Evolutionary conservation across 2,113 vertebrate species (phyloP), one percentile per base, ranked within the genome.

Genomic region (Sitta europaea): DNA sequence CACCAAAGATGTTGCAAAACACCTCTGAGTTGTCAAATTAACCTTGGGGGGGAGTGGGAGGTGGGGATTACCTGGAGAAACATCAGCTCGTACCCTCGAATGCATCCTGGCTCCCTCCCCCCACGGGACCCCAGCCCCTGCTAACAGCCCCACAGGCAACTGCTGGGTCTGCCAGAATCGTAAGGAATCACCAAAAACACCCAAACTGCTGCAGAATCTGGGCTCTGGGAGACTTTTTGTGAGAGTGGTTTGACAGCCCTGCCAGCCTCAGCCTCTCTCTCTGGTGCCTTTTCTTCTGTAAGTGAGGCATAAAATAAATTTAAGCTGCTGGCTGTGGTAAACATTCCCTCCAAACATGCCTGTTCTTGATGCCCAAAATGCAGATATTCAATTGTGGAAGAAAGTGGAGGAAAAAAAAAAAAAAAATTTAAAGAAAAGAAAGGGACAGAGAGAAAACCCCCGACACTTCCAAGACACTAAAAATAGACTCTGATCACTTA

Each of bases 401-500:
- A 85, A 87, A 87, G 89, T 18, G 29, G 62, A 72, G 62, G 77
- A 48, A 62, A 21, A 0, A 22, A 31, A 36, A 47, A 25, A 27
- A 50, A 57, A 33, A 28, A n/a, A 57, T 47, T 16, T 17, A 42
- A 50, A 33, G 6, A 33, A 76, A 40, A 65, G 18, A 72, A 74
- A 62, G 45, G 14, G 36, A 90, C 42, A 93, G 85, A 90, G 50
- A 82, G 31, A 92, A 94, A 94, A 90, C 36, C 2, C 76, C 86
- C 86, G 67, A 58, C 53, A 31, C 86, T 92, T 92, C 88, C 88
- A 96, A 92, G 77, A 86, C 92, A 96, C 93, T 96, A 96, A 95
- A 96, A 96, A 97, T 96, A 97, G 94, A 93, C 80, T 96, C 92
- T 87, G 86, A 95, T 97, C 96, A 94, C 95, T 97, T 95, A 93